phyloP scores from a whole-genome alignment of 2,113 vertebrate genomes.

The Semnornis frantzii region DNA sequence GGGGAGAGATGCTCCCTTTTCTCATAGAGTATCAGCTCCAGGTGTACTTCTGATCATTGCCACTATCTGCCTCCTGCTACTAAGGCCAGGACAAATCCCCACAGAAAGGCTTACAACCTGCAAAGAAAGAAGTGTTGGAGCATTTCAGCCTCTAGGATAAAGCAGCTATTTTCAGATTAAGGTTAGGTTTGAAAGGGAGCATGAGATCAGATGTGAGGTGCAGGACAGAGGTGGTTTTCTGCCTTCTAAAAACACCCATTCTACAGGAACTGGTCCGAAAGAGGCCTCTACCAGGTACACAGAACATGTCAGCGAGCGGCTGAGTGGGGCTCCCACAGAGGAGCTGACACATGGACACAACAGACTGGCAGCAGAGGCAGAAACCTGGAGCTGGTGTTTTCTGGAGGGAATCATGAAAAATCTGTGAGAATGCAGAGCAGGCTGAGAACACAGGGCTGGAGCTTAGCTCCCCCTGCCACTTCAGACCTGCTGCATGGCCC shows the following conservation, averaged over 20 bases:
- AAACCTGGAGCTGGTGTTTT: background rate
- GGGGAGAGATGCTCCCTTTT: background rate
- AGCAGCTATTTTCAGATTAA: background rate
- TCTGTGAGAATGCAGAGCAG: background rate
- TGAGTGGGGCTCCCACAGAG: background rate
- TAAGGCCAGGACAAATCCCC: background rate
- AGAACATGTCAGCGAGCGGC: background rate
- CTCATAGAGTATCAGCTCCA: background rate
- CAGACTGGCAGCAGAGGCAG: background rate
- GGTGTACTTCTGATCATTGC: background rate
- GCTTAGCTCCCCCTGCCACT: background rate
- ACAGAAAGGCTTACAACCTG: background rate
- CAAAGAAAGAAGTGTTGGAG: background rate
- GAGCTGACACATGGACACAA: background rate
- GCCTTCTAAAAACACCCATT: background rate
- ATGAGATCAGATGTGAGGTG: background rate
- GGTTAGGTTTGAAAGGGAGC: background rate
- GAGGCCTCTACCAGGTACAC: background rate
- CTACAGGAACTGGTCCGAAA: background rate
- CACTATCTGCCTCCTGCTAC: background rate
- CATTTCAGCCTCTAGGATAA: background rate
- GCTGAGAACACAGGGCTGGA: background rate
- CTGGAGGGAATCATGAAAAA: background rate
- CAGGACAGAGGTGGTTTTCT: background rate
- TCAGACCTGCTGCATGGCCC: background rate